Evolutionary conservation across 2,888 invertebrate genomes (phyloP).

Genomic region (Eristalis tenax): DNA sequence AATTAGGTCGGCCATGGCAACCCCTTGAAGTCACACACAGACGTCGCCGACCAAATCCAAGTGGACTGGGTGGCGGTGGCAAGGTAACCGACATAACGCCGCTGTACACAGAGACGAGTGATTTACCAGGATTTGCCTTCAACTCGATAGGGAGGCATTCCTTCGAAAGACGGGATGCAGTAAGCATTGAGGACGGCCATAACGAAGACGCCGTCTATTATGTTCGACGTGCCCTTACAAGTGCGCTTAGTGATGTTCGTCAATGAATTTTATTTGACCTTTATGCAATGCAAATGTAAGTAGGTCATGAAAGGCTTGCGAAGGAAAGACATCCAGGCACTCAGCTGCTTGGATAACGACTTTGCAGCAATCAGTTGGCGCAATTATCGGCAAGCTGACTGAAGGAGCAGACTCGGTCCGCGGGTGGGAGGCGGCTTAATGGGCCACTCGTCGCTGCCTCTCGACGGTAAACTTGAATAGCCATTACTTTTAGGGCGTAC

Average conservation of each 20-base stretch:
- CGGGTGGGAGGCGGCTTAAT: background rate
- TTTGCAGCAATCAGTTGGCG: background rate
- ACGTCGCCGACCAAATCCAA: background rate
- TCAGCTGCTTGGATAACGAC: background rate
- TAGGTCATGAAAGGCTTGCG: background rate
- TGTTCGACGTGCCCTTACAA: background rate
- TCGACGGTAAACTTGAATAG: background rate
- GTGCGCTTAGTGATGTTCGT: background rate
- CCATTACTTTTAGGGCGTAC: background rate
- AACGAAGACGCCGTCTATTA: background rate
- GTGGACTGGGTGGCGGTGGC: background rate
- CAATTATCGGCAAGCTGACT: constrained; percentile 2
- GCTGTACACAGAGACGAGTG: constrained; percentile 7
- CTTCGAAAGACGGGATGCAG: background rate
- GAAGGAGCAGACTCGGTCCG: background rate
- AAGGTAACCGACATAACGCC: constrained; percentile 18
- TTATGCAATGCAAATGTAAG: constrained; percentile 1
- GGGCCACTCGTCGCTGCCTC: background rate
- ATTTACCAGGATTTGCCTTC: constrained; percentile 27
- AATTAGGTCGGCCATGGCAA: background rate
- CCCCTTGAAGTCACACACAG: constrained; percentile 4
- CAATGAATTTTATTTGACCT: background rate
- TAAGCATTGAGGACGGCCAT: constrained; percentile 17
- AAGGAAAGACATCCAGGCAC: background rate
- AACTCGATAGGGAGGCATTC: background rate